A percentile compares a stretch with the other conserved stretches of the same genome.
Conservation (phyloP, 2,797 vertebrate species). For the Bovichtus diacanthus region DNA sequence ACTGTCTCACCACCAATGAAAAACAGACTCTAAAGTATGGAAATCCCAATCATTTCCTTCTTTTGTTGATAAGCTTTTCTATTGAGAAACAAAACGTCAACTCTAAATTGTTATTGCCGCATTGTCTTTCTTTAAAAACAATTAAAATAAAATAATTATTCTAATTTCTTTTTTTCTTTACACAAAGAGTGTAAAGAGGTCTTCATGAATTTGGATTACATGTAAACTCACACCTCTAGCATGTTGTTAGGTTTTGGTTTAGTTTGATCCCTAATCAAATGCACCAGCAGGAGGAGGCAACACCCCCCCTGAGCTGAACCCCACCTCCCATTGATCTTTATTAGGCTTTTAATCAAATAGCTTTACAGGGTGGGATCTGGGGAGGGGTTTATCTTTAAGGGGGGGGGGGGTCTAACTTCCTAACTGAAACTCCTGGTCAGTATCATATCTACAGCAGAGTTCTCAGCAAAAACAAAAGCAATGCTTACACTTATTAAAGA, state of each 20-base stretch:
- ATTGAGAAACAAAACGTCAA: not conserved
- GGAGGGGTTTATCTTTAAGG: slow-evolving; percentile 15
- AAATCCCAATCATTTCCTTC: not conserved
- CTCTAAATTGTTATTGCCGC: not conserved
- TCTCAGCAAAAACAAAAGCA: not conserved
- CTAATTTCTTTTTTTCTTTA: too few relatives aligned
- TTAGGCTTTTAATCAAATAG: slow-evolving; percentile 35
- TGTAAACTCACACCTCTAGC: slow-evolving; percentile 1
- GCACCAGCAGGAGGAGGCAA: slow-evolving; percentile 2
- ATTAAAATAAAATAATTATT: too few relatives aligned
- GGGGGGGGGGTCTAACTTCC: not conserved
- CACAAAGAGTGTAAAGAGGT: too few relatives aligned
- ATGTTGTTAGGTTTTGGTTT: slow-evolving; percentile 3
- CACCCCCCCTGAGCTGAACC: slow-evolving; percentile 11
- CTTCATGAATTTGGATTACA: slow-evolving; percentile 34
- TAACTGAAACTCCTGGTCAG: slow-evolving; percentile 13
- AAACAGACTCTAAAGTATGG: not conserved
- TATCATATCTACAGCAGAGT: not conserved
- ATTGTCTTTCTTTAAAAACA: not conserved
- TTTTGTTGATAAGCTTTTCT: not conserved
- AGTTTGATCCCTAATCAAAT: slow-evolving; percentile 28
- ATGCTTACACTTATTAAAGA: not conserved
- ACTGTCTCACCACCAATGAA: not conserved
- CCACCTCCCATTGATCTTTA: slow-evolving; percentile 19
- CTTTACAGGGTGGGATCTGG: slow-evolving; percentile 32